Conservation (phyloP, 2,797 vertebrate species). For the Neopelma chrysocephalum region DNA sequence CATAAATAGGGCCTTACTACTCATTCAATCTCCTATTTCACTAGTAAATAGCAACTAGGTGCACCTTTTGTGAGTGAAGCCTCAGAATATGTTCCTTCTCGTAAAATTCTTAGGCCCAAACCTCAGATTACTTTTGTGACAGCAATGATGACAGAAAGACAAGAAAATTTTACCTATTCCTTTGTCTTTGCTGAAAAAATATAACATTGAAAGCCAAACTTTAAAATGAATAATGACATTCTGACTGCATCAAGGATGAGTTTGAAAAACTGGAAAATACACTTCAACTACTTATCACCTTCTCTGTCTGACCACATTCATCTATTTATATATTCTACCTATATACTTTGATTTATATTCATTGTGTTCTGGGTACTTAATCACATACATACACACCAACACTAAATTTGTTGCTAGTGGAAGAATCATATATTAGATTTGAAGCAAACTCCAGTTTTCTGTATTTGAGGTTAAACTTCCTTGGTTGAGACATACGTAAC, state of each 20-base stretch:
- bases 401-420: background rate
- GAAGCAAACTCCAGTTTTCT: background rate
- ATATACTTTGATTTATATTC: background rate
- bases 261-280: background rate
- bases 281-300: background rate
- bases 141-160: background rate
- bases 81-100: background rate
- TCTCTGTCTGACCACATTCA: background rate
- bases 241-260: background rate
- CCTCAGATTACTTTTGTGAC: background rate
- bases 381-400: background rate
- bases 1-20: background rate
- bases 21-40: background rate
- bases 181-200: background rate
- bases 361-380: background rate
- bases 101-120: background rate
- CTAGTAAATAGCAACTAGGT: background rate
- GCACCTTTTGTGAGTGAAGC: background rate
- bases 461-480: background rate
- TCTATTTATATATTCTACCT: background rate
- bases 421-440: background rate
- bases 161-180: background rate
- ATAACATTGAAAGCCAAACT: background rate
- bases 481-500: background rate
- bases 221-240: background rate